Evolutionary conservation across 2,113 vertebrate genomes (phyloP).

Genomic region (Cyphomyrus plagiostoma): DNA sequence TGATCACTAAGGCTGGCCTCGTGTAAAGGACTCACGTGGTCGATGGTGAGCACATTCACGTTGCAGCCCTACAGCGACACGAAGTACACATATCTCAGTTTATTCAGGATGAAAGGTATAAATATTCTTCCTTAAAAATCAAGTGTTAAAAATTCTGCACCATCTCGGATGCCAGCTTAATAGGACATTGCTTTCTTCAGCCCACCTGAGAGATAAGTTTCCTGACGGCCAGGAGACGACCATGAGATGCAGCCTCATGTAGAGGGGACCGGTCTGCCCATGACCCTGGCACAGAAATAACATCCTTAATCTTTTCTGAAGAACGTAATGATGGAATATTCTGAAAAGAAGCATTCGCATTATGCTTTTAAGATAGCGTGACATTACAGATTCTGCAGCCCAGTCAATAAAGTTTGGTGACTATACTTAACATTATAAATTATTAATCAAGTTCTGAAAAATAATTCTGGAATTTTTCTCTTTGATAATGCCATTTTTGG

Average conservation of each 20-base stretch:
- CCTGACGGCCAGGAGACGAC: constrained; percentile 82
- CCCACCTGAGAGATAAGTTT: constrained; percentile 84
- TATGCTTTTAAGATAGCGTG: background rate
- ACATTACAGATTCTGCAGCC: background rate
- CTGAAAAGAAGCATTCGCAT: background rate
- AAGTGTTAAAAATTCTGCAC: background rate
- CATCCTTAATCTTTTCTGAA: background rate
- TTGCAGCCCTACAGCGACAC: constrained; percentile 74
- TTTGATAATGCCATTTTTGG: background rate
- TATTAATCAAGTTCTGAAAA: background rate
- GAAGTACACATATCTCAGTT: constrained; percentile 7
- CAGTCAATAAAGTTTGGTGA: background rate
- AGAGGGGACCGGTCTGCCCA: constrained; percentile 92
- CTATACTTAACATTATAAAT: background rate
- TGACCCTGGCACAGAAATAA: constrained; percentile 61
- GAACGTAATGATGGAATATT: background rate
- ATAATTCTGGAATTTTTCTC: background rate
- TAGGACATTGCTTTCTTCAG: background rate
- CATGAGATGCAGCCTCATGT: constrained; percentile 89
- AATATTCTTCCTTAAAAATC: background rate
- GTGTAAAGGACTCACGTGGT: constrained; percentile 86
- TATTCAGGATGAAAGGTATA: background rate
- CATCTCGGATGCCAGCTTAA: background rate
- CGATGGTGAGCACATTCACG: constrained; percentile 85
- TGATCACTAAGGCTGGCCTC: constrained; percentile 89